phyloP scores from a whole-genome alignment of 2,888 invertebrate species.

The Acanthosepion esculentum region DNA sequence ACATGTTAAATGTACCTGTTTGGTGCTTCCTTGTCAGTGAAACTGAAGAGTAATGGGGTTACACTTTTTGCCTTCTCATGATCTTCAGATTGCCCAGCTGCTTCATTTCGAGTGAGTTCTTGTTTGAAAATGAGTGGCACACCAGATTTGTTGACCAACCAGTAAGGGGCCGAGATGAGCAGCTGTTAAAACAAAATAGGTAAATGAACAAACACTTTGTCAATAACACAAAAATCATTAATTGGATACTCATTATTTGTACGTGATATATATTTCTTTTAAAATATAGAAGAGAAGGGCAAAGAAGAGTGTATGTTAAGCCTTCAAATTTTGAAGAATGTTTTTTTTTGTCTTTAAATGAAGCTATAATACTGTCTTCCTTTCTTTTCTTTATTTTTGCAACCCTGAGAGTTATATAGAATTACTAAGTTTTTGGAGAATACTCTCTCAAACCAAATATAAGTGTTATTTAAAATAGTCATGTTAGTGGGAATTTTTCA shows the following conservation, averaged over 20 bases:
- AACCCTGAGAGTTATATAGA: too few relatives aligned
- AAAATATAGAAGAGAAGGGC: not conserved
- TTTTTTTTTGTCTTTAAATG: too few relatives aligned
- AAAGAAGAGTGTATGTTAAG: too few relatives aligned
- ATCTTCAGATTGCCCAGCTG: conserved; percentile 90
- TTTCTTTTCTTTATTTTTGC: too few relatives aligned
- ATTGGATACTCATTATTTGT: not conserved
- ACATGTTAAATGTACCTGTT: conserved; percentile 63
- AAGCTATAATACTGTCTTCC: too few relatives aligned
- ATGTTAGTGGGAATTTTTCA: too few relatives aligned
- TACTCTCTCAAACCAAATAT: too few relatives aligned
- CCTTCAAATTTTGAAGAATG: too few relatives aligned
- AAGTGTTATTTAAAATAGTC: too few relatives aligned
- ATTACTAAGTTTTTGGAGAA: too few relatives aligned
- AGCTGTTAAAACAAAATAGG: conserved; percentile 76
- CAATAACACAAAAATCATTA: not conserved
- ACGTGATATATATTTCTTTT: not conserved
- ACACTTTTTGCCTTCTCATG: conserved; percentile 95
- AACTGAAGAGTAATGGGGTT: conserved; percentile 93
- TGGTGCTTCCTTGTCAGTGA: conserved; percentile 88
- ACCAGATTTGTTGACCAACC: conserved; percentile 97
- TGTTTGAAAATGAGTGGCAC: conserved; percentile 95
- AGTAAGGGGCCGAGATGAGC: conserved; percentile 88
- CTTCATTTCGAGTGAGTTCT: conserved; percentile 78
- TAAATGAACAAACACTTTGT: not conserved